Percentiles rank a stretch among this genome's conserved stretches.
phyloP scores from a whole-genome alignment of 1,140 invertebrate genomes.

The Coptotermes formosanus region DNA sequence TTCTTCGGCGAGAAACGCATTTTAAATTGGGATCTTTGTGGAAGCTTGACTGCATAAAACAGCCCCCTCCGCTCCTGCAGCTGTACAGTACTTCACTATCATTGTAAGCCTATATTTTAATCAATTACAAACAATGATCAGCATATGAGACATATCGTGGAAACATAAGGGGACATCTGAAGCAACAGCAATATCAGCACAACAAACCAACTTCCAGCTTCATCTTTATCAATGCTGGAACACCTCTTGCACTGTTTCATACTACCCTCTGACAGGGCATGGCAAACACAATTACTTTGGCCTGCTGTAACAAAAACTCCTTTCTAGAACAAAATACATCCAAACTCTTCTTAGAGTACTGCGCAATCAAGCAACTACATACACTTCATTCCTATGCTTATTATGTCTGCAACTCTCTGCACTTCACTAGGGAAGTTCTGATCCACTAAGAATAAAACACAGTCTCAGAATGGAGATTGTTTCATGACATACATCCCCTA shows the following conservation, averaged over 20 bases:
- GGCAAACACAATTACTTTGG: constrained; percentile 1
- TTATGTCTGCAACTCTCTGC: too few species aligned
- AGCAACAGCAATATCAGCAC: not conserved
- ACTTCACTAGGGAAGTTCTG: too few species aligned
- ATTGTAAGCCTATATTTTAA: not conserved
- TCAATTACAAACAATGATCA: not conserved
- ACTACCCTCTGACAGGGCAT: constrained; percentile 9
- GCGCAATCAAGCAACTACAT: too few species aligned
- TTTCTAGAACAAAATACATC: not conserved
- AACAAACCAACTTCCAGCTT: too few species aligned
- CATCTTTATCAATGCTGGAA: not conserved
- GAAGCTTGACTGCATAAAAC: not conserved
- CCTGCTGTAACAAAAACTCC: not conserved
- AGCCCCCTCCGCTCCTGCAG: not conserved
- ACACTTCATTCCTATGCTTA: too few species aligned
- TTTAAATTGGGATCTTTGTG: not conserved
- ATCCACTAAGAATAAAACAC: too few species aligned
- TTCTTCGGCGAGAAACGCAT: not conserved
- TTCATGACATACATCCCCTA: not conserved
- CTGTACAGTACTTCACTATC: not conserved
- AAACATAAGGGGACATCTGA: not conserved
- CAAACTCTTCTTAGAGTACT: too few species aligned
- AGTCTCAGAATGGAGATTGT: too few species aligned
- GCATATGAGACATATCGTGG: not conserved
- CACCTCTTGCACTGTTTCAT: not conserved